A percentile compares a stretch with the other conserved stretches of the same genome.
phyloP scores from a whole-genome alignment of 2,113 vertebrate genomes.

The Embiotoca jacksoni region DNA sequence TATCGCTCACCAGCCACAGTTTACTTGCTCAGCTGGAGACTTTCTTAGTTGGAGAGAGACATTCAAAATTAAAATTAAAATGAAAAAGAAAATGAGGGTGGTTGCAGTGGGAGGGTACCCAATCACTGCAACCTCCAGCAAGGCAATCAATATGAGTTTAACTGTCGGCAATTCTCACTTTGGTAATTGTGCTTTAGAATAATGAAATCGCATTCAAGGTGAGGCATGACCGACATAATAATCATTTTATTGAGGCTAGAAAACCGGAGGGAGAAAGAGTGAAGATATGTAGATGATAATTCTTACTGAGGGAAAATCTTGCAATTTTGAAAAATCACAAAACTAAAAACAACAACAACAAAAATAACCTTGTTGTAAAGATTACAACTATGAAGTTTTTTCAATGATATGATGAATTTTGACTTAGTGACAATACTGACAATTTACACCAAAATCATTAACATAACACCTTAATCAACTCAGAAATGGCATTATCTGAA shows the following conservation, averaged over 20 bases:
- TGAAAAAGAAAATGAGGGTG: slow-evolving; percentile 53
- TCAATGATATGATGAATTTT: neutral
- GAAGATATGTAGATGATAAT: slow-evolving; percentile 18
- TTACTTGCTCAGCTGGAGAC: slow-evolving; percentile 64
- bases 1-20: slow-evolving; percentile 59
- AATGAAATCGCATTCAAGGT: slow-evolving; percentile 80
- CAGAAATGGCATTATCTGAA: neutral
- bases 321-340: neutral
- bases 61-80: slow-evolving; percentile 73
- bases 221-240: slow-evolving; percentile 68
- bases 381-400: neutral
- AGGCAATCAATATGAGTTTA: slow-evolving; percentile 79
- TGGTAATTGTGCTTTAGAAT: slow-evolving; percentile 77
- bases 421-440: neutral
- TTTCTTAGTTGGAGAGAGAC: slow-evolving; percentile 33
- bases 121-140: slow-evolving; percentile 58
- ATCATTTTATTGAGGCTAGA: slow-evolving; percentile 56
- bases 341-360: neutral
- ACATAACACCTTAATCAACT: neutral
- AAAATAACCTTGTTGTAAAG: neutral
- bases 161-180: slow-evolving; percentile 72
- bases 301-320: neutral
- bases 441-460: neutral
- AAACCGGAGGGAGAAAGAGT: slow-evolving; percentile 3
- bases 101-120: slow-evolving; percentile 32